A percentile compares a stretch with the other conserved stretches of the same genome.
phyloP scores from a whole-genome alignment of 2,888 invertebrate genomes.

The Beris morrisii region DNA sequence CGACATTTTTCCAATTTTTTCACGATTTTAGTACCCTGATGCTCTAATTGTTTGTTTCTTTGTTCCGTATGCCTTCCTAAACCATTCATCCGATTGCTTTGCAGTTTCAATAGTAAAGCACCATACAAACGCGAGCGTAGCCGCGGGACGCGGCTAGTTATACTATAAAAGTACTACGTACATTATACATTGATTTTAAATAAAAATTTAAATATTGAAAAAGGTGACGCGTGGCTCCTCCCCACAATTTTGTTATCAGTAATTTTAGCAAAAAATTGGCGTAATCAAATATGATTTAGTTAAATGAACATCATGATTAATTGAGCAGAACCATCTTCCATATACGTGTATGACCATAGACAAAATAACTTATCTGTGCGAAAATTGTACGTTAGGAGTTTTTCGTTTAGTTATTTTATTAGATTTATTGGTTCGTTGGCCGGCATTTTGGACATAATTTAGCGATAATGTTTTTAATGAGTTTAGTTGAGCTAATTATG shows the following conservation, averaged over 20 bases:
- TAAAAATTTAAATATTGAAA: no score
- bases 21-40: no score
- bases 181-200: no score
- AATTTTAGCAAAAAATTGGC: not conserved
- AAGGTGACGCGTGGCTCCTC: slow-evolving; percentile 13
- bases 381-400: not conserved
- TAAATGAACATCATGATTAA: slow-evolving; percentile 7
- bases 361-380: not conserved
- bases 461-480: not conserved
- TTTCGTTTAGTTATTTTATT: slow-evolving; percentile 7
- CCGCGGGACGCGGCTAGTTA: no score
- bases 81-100: no score
- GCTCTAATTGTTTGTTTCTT: no score
- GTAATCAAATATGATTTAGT: slow-evolving; percentile 1
- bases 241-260: slow-evolving; percentile 1
- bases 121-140: no score
- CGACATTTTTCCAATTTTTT: no score
- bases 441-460: slow-evolving; percentile 7
- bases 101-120: no score
- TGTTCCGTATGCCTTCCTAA: no score
- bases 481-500: not conserved
- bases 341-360: not conserved
- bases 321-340: slow-evolving; percentile 6
- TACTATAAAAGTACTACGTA: no score
- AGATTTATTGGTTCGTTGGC: slow-evolving; percentile 21